A percentile compares a stretch with the other conserved stretches of the same genome.
These are phyloP conservation scores for Craterocephalus amniculus DNA, from an alignment of 2,797 vertebrate genomes.

Conservation along the genomic window DNA sequence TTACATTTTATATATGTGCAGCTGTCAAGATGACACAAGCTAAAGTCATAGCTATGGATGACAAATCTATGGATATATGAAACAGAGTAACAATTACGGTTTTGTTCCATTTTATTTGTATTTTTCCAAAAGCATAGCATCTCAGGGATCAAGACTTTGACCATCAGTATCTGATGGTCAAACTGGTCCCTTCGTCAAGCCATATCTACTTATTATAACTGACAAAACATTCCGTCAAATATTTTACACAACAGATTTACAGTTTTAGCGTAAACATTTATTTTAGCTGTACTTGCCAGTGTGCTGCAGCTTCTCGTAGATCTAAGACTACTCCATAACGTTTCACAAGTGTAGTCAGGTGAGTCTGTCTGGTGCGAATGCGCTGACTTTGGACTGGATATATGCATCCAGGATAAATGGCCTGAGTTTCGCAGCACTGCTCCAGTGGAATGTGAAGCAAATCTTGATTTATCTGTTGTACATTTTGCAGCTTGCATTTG, in stretches of 20 bases:
- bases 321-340: background rate
- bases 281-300: no score
- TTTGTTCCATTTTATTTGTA: no score
- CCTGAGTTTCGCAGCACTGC: no score
- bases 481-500: no score
- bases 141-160: conserved; percentile 1
- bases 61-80: no score
- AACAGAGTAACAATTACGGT: background rate
- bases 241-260: background rate
- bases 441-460: no score
- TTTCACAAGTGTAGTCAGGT: background rate
- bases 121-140: background rate
- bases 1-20: background rate
- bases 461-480: no score
- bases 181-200: no score
- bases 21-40: background rate
- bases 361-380: background rate
- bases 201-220: background rate
- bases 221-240: background rate
- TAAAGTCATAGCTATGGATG: no score
- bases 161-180: no score
- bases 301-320: background rate
- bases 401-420: no score
- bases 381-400: background rate
- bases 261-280: no score